A percentile compares a stretch with the other conserved stretches of the same genome.
Evolutionary conservation across 2,113 vertebrate species (phyloP).

Genomic region (Ariopsis seemanni): DNA sequence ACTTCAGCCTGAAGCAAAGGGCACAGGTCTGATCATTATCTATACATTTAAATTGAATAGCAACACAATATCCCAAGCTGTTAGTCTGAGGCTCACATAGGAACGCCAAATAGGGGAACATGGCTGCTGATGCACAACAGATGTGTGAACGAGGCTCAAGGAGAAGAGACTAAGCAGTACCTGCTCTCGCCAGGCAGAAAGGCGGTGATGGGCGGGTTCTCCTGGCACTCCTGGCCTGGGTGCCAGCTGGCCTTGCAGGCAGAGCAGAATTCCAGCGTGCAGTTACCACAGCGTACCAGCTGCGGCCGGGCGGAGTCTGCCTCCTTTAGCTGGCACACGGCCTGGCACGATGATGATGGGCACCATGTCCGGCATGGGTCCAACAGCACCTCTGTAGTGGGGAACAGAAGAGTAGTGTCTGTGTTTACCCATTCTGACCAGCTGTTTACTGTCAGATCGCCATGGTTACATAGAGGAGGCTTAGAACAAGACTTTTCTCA

Average conservation of each 20-base stretch:
- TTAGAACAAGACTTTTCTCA: background rate
- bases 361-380: constrained; percentile 98
- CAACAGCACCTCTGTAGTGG: constrained; percentile 86
- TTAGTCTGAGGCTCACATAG: background rate
- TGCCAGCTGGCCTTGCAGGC: constrained; percentile 95
- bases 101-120: background rate
- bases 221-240: constrained; percentile 89
- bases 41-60: background rate
- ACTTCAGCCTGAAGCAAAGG: background rate
- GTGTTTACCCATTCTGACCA: constrained; percentile 2
- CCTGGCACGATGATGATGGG: constrained; percentile 92
- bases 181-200: constrained; percentile 95
- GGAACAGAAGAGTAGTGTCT: constrained; percentile 16
- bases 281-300: constrained; percentile 88
- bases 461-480: constrained; percentile 27
- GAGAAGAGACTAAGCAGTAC: constrained; percentile 62
- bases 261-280: constrained; percentile 92
- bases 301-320: constrained; percentile 82
- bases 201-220: constrained; percentile 83
- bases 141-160: background rate
- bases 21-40: background rate
- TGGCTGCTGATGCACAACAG: background rate
- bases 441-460: constrained; percentile 19
- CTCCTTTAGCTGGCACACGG: constrained; percentile 93
- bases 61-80: background rate